These are phyloP conservation scores for Arothron firmamentum DNA, from an alignment of 2,113 vertebrate species.

Conservation along the genomic window DNA sequence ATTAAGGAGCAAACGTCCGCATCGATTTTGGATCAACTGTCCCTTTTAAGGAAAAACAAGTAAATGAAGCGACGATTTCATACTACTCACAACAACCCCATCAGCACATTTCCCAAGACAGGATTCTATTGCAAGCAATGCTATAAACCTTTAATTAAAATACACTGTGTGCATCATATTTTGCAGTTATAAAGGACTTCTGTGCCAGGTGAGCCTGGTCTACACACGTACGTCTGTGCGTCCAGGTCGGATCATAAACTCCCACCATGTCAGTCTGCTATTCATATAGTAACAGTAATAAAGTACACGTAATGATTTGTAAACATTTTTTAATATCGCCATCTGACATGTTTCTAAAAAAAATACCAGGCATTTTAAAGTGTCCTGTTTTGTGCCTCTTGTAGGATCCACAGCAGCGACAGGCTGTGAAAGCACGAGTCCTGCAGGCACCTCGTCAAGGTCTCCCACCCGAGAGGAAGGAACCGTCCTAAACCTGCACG, in stretches of 20 bases:
- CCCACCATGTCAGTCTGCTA: conserved; percentile 4
- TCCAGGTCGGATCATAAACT: too few species aligned
- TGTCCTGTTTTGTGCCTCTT: conserved; percentile 55
- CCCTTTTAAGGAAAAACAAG: conserved; percentile 73
- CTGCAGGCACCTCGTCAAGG: conserved; percentile 22
- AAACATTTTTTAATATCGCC: conserved; percentile 84
- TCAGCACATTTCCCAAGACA: conserved; percentile 57
- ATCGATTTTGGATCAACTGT: conserved; percentile 74
- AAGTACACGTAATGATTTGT: conserved; percentile 86
- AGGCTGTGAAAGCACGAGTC: conserved; percentile 22
- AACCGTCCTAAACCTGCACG: conserved; percentile 24
- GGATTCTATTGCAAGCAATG: conserved; percentile 85
- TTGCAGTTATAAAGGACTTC: conserved; percentile 38
- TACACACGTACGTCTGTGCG: not conserved
- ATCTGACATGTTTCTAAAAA: conserved; percentile 73
- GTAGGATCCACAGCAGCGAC: conserved; percentile 46
- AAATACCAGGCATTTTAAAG: conserved; percentile 87
- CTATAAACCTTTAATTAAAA: conserved; percentile 76
- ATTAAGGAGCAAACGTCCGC: conserved; percentile 78
- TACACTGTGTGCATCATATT: conserved; percentile 62
- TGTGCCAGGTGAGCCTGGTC: conserved; percentile 21
- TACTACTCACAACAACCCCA: conserved; percentile 54
- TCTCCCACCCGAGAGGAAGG: conserved; percentile 9
- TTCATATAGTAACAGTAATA: conserved; percentile 55
- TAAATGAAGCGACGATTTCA: conserved; percentile 59